phyloP scores from a whole-genome alignment of 2,888 invertebrate species.

The Gryllus longicercus region DNA sequence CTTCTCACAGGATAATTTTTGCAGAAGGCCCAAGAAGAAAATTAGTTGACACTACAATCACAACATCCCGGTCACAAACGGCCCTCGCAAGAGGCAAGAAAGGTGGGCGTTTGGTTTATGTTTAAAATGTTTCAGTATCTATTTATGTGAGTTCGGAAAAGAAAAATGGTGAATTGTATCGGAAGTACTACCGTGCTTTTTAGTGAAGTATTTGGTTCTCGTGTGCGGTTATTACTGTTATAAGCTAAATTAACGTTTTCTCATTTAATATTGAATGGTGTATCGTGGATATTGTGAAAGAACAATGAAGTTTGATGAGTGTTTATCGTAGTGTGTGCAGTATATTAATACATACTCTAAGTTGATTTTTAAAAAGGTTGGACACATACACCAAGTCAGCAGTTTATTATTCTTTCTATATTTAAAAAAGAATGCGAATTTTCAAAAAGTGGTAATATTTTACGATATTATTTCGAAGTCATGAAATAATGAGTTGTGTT shows the following conservation, averaged over 20 bases:
- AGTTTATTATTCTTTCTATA: slow-evolving; percentile 22
- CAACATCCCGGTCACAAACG: slow-evolving; percentile 36
- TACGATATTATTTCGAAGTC: slow-evolving; percentile 20
- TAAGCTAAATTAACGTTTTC: background rate
- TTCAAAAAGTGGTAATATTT: slow-evolving; percentile 20
- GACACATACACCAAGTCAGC: slow-evolving; percentile 24
- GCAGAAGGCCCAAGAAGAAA: slow-evolving; percentile 55
- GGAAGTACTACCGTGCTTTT: slow-evolving; percentile 37
- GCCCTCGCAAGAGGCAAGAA: slow-evolving; percentile 40
- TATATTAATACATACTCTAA: slow-evolving; percentile 27
- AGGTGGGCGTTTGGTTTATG: slow-evolving; percentile 40
- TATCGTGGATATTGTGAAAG: slow-evolving; percentile 26
- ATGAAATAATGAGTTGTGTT: slow-evolving; percentile 17
- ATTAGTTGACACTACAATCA: slow-evolving; percentile 52
- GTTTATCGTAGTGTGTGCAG: slow-evolving; percentile 24
- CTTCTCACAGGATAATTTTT: slow-evolving; percentile 52
- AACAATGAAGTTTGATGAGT: slow-evolving; percentile 21
- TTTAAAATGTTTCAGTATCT: slow-evolving; percentile 36
- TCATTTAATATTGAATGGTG: slow-evolving; percentile 22
- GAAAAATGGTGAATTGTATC: slow-evolving; percentile 37
- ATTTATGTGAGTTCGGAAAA: slow-evolving; percentile 38
- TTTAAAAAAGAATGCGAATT: background rate
- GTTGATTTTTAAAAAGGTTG: slow-evolving; percentile 29
- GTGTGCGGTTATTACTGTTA: slow-evolving; percentile 17
- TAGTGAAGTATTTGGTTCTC: slow-evolving; percentile 37